Conservation (phyloP, 2,888 invertebrate species). For the Limenitis arthemis region DNA sequence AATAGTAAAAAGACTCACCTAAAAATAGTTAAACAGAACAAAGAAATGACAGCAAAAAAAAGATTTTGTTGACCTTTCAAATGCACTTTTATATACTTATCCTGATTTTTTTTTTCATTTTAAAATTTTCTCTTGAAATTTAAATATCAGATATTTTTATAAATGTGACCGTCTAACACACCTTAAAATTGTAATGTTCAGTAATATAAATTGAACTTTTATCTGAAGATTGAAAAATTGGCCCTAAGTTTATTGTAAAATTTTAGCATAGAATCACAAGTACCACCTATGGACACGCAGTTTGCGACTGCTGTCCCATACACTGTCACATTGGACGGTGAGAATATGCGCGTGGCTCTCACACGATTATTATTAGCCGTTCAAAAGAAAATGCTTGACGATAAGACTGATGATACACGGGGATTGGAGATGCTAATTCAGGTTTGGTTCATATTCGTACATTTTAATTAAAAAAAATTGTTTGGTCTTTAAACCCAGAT, state of each 20-base stretch:
- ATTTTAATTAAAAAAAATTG: neutral
- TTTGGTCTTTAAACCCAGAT: too few species aligned
- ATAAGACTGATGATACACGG: slow-evolving; percentile 85
- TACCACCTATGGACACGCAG: slow-evolving; percentile 68
- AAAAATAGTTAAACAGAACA: neutral
- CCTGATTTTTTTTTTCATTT: neutral
- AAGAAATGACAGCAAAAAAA: neutral
- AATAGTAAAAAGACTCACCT: too few species aligned
- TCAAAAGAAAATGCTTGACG: slow-evolving; percentile 74
- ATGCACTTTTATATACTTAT: too few species aligned
- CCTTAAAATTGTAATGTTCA: too few species aligned
- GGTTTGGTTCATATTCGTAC: slow-evolving; percentile 32
- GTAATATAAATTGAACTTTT: neutral
- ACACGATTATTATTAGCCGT: slow-evolving; percentile 73
- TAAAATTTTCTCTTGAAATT: neutral
- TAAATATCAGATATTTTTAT: neutral
- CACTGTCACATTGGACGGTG: slow-evolving; percentile 73
- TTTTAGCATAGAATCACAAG: slow-evolving; percentile 68
- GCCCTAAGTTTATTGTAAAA: neutral
- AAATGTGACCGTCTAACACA: neutral
- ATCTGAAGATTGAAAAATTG: neutral
- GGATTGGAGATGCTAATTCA: slow-evolving; percentile 74
- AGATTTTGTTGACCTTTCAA: neutral
- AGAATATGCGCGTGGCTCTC: slow-evolving; percentile 77
- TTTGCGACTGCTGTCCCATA: slow-evolving; percentile 57